Percentiles rank a stretch among this genome's conserved stretches.
phyloP scores from a whole-genome alignment of 2,888 invertebrate species.

The Zootermopsis nevadensis region DNA sequence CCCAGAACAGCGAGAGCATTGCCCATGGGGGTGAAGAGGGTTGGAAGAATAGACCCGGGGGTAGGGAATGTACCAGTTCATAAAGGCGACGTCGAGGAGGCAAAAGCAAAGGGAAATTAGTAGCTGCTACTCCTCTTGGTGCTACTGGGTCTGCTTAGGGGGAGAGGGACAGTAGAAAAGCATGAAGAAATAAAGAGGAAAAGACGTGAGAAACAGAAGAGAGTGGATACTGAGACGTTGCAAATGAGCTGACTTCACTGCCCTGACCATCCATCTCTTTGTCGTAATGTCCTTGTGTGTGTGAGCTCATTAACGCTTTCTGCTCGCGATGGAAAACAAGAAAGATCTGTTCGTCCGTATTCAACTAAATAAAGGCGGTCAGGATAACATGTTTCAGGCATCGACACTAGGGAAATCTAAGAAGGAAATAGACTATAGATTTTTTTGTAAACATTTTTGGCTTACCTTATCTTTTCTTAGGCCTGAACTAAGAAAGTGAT shows the following conservation, averaged over 20 bases:
- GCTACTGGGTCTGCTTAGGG: background rate
- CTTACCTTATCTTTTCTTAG: too few species aligned
- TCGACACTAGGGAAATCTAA: background rate
- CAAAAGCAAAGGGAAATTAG: slow-evolving; percentile 50
- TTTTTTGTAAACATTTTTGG: too few species aligned
- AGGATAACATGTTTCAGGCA: background rate
- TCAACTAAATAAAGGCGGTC: background rate
- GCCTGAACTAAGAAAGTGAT: too few species aligned
- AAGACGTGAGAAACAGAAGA: slow-evolving; percentile 36
- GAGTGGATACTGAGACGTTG: slow-evolving; percentile 22
- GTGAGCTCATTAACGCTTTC: slow-evolving; percentile 35
- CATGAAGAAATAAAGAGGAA: slow-evolving; percentile 16
- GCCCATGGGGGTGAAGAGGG: slow-evolving; percentile 37
- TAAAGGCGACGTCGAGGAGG: slow-evolving; percentile 45
- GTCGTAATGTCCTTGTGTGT: background rate
- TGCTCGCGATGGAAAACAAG: background rate
- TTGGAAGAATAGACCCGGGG: slow-evolving; percentile 43
- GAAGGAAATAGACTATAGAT: too few species aligned
- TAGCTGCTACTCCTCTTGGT: slow-evolving; percentile 28
- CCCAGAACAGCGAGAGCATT: slow-evolving; percentile 35
- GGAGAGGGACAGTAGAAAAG: background rate
- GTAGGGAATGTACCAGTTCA: slow-evolving; percentile 44
- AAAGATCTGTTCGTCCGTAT: background rate
- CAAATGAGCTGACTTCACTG: slow-evolving; percentile 42
- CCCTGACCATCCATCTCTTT: slow-evolving; percentile 24